Base-by-base conservation (phyloP, 2,888 invertebrate genomes). In the Yponomeuta cagnagella region DNA sequence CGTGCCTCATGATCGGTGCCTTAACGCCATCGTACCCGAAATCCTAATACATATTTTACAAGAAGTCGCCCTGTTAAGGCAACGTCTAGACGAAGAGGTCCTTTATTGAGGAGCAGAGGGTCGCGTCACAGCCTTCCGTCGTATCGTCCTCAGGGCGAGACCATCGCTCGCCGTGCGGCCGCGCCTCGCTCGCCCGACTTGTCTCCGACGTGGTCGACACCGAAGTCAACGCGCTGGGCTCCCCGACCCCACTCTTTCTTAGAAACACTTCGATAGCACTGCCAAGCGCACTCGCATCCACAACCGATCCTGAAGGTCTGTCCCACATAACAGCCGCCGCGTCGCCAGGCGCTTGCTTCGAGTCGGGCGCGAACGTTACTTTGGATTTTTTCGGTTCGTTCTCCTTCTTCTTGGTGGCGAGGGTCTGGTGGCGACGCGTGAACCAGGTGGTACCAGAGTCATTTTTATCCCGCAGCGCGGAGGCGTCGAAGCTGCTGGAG, bases 191-290 rank as follows among this genome's bases (percentile, higher is more conserved):
- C 81, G 74, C 74, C n/a, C 82, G 80, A 1, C n/a, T 63, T n/a
- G 48, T 15, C 52, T 48, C 48, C 52, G 48, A 23, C 2, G 48
- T 58, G 15, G 30, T 63, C 65, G 79, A 76, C 30, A 79, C 75
- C 65, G 78, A 77, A 43, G 78, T 84, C 31, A 83, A 88, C 74
- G 83, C 82, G n/a, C 66, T 71, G 0, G 88, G 84, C 15, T 92
- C 94, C 72, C 87, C 90, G 65, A 80, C 89, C 74, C 90, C 93
- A 76, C 91, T 93, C 87, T 93, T 94, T 80, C 93, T 94, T 63
- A 97, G 89, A 80, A 96, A 97, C 48, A 96, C 97, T 87, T 97
- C 97, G 75, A 97, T 97, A 48, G 97, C 97, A 80, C 95, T 96
- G 37, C 97, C 97, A 58, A 97, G 90, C 0, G 96, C 94, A 78